Percentiles rank a stretch among this genome's conserved stretches.
These are phyloP conservation scores for Papilio polytes DNA, from an alignment of 1,140 invertebrate genomes.

Conservation along the genomic window DNA sequence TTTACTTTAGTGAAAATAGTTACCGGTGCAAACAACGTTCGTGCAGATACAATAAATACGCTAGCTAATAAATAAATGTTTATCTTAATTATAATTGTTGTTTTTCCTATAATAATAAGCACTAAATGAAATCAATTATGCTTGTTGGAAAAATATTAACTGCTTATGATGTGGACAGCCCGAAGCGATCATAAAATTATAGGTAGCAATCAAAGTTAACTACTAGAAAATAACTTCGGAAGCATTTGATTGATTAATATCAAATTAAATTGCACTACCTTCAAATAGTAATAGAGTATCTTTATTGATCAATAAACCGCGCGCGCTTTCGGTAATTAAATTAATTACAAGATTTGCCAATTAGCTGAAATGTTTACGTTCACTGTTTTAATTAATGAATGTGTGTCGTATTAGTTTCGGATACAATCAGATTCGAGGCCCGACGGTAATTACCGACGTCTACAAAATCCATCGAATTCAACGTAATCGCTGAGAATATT, in stretches of 20 bases:
- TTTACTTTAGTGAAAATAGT: constrained; percentile 30
- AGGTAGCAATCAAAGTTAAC: neutral
- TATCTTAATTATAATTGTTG: neutral
- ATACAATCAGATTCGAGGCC: constrained; percentile 78
- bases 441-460: constrained; percentile 76
- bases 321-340: constrained; percentile 36
- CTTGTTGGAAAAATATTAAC: neutral
- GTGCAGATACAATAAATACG: neutral
- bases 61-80: neutral
- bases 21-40: neutral
- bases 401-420: constrained; percentile 77
- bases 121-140: neutral
- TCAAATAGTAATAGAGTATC: constrained; percentile 9
- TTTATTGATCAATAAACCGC: constrained; percentile 33
- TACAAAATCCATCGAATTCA: constrained; percentile 82
- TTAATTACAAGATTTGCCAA: constrained; percentile 80
- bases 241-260: constrained; percentile 28
- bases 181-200: neutral
- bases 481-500: constrained; percentile 82
- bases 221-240: constrained; percentile 30
- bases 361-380: constrained; percentile 68
- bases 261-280: constrained; percentile 23
- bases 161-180: neutral
- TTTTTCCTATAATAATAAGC: neutral
- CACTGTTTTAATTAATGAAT: constrained; percentile 77